A percentile compares a stretch with the other conserved stretches of the same genome.
Evolutionary conservation across 2,888 invertebrate genomes (phyloP).

Genomic region (Callosobruchus maculatus): DNA sequence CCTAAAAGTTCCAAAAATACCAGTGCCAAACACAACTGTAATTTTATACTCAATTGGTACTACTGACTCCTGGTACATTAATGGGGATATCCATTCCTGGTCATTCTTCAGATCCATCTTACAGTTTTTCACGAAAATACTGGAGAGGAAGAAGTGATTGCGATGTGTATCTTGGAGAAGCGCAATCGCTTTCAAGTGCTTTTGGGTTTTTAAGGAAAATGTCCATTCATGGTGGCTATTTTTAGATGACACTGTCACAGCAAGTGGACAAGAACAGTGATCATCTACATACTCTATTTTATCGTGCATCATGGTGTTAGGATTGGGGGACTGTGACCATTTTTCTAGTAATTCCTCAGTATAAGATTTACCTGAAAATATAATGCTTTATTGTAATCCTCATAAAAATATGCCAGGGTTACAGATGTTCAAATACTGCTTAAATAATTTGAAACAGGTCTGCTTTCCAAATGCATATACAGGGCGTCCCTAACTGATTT

Average conservation of each 20-base stretch:
- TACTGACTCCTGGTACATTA: slow-evolving; percentile 26
- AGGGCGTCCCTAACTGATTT: too few species aligned
- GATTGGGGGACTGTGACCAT: slow-evolving; percentile 60
- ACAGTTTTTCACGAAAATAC: slow-evolving; percentile 41
- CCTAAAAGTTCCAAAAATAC: slow-evolving; percentile 72
- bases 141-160: slow-evolving; percentile 62
- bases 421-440: too few species aligned
- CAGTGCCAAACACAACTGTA: slow-evolving; percentile 49
- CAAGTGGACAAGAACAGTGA: slow-evolving; percentile 57
- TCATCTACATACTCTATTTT: slow-evolving; percentile 59
- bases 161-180: slow-evolving; percentile 68
- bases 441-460: too few species aligned
- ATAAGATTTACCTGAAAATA: slow-evolving; percentile 43
- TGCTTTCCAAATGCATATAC: too few species aligned
- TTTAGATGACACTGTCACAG: slow-evolving; percentile 61
- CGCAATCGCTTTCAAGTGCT: slow-evolving; percentile 59
- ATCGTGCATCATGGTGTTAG: slow-evolving; percentile 61
- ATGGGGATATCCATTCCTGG: slow-evolving; percentile 55
- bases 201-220: slow-evolving; percentile 55
- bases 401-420: too few species aligned
- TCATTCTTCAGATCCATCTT: slow-evolving; percentile 40
- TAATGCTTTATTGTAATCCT: too few species aligned
- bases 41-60: slow-evolving; percentile 28
- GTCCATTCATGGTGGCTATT: slow-evolving; percentile 60
- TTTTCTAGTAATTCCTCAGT: slow-evolving; percentile 64